Conservation (phyloP, 2,888 invertebrate genomes). For the Dicycla oo region DNA sequence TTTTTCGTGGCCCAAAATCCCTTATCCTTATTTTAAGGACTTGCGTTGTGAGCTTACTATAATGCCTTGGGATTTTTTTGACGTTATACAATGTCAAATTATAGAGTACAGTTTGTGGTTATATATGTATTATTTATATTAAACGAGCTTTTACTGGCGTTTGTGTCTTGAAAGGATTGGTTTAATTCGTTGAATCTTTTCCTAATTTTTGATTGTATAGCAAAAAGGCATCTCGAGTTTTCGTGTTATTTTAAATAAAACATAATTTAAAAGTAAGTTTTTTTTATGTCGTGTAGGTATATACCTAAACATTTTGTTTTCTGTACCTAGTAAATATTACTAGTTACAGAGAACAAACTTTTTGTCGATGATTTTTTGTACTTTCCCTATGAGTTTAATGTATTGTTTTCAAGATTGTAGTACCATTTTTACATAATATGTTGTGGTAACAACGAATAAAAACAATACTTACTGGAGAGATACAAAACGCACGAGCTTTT, state of each 20-base stretch:
- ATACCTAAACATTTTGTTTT: no score
- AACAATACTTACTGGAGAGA: slow-evolving; percentile 14
- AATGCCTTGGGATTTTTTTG: slow-evolving; percentile 68
- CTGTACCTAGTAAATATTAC: no score
- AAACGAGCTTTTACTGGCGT: slow-evolving; percentile 37
- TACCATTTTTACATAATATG: no score
- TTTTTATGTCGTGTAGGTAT: not conserved
- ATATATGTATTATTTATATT: slow-evolving; percentile 42
- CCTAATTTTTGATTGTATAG: not conserved
- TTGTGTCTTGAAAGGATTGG: slow-evolving; percentile 16
- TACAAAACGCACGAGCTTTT: slow-evolving; percentile 36
- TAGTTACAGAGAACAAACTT: not conserved
- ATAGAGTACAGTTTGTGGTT: slow-evolving; percentile 56
- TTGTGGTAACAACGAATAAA: not conserved
- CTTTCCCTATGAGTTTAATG: not conserved
- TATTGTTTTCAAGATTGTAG: not conserved
- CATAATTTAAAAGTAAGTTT: not conserved
- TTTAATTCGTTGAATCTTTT: slow-evolving; percentile 25
- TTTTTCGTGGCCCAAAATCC: slow-evolving; percentile 35
- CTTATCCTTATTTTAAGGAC: slow-evolving; percentile 64
- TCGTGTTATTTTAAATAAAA: slow-evolving; percentile 15
- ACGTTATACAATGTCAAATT: slow-evolving; percentile 69
- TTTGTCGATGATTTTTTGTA: not conserved
- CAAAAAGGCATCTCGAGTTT: not conserved
- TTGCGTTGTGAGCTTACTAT: slow-evolving; percentile 75